Conservation (phyloP, 2,797 vertebrate genomes). For the Helostoma temminkii region DNA sequence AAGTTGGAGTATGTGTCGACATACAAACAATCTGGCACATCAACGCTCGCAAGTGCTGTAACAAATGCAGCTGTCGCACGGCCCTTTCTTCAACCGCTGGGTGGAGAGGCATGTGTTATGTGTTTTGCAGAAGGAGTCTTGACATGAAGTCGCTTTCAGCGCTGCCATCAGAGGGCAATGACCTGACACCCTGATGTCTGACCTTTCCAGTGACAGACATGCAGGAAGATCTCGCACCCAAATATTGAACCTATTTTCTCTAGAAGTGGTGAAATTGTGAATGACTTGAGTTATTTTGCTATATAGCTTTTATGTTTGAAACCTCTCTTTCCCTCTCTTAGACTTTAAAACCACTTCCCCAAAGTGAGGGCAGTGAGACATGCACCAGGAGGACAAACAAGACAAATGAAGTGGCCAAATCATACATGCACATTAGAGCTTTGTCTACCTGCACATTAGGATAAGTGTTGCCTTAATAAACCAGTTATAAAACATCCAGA, state of each 20-base stretch:
- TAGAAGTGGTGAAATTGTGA: no score
- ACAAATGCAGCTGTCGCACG: not conserved
- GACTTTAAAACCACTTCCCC: slow-evolving; percentile 43
- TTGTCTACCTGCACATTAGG: not conserved
- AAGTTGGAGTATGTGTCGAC: not conserved
- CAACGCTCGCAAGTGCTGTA: not conserved
- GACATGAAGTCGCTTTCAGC: not conserved
- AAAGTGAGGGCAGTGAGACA: slow-evolving; percentile 2
- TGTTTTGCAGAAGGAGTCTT: slow-evolving; percentile 1
- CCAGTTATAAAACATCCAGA: fast-evolving
- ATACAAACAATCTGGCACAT: no score
- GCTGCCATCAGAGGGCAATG: not conserved
- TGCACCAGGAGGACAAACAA: not conserved
- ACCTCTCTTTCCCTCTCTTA: not conserved
- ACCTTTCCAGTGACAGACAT: not conserved
- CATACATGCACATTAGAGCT: not conserved
- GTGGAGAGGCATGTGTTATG: not conserved
- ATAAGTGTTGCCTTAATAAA: not conserved
- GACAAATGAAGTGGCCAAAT: not conserved
- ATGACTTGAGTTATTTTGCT: no score
- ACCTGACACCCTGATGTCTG: not conserved
- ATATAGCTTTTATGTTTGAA: no score
- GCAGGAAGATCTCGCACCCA: not conserved
- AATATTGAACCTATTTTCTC: not conserved
- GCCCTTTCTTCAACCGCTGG: not conserved